Percentiles rank a stretch among this genome's conserved stretches.
Evolutionary conservation across 2,113 vertebrate species (phyloP).

Genomic region (Peucedramus taeniatus): DNA sequence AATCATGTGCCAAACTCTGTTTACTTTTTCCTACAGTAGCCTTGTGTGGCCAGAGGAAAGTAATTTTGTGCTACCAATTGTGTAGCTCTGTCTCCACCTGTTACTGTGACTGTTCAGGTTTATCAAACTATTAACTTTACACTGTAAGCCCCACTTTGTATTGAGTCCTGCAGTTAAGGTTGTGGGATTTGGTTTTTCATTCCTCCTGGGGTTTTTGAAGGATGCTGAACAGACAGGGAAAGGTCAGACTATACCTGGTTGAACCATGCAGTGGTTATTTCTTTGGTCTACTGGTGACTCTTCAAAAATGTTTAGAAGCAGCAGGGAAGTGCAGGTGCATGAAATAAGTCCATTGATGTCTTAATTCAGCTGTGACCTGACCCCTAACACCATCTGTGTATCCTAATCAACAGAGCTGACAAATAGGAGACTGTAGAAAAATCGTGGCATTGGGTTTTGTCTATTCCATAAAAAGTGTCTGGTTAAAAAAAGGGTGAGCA

Average conservation of each 20-base stretch:
- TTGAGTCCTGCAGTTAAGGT: background rate
- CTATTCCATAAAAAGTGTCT: background rate
- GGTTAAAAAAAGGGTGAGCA: background rate
- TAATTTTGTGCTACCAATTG: background rate
- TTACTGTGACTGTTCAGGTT: background rate
- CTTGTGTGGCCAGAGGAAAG: background rate
- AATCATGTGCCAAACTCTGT: background rate
- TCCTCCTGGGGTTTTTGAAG: background rate
- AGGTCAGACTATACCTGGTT: background rate
- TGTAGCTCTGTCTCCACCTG: background rate
- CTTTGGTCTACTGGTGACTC: background rate
- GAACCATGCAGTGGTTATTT: background rate
- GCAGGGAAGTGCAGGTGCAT: background rate
- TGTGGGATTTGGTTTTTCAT: background rate
- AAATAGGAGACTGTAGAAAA: background rate
- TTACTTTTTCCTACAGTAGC: background rate
- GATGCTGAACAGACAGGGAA: background rate
- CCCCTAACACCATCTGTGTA: background rate
- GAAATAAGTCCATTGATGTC: background rate
- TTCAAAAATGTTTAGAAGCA: background rate
- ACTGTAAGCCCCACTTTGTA: background rate
- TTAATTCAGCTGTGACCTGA: background rate
- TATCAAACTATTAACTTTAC: background rate
- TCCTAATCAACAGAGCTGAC: background rate
- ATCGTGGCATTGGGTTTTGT: background rate